Evolutionary conservation across 2,113 vertebrate species (phyloP).

Genomic region (Apteryx mantelli): DNA sequence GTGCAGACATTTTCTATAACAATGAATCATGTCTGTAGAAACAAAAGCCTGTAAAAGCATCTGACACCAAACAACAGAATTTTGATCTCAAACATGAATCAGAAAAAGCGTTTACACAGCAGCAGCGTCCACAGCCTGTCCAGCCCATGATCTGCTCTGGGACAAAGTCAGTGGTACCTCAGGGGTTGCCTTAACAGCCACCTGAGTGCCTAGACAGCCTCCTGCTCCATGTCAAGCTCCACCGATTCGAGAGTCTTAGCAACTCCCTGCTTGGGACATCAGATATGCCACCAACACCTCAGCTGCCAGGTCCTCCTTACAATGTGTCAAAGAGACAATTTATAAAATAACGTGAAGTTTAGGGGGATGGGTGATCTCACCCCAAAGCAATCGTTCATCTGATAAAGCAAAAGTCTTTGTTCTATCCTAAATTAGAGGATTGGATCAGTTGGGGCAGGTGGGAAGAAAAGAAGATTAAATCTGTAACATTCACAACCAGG

Average conservation of each 20-base stretch:
- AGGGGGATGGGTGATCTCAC: background rate
- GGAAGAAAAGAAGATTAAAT: background rate
- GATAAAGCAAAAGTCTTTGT: background rate
- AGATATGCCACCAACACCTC: background rate
- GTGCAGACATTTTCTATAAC: background rate
- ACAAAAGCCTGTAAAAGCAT: background rate
- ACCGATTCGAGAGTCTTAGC: background rate
- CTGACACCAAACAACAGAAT: background rate
- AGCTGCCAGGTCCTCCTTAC: background rate
- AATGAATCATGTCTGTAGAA: background rate
- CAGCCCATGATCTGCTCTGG: background rate
- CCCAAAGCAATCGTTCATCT: background rate
- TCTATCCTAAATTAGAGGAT: constrained; percentile 1
- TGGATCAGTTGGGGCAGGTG: background rate
- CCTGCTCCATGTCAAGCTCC: background rate
- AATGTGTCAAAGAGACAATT: background rate
- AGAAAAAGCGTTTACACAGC: background rate
- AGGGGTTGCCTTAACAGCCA: background rate
- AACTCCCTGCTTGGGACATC: rapidly evolving
- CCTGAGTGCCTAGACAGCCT: background rate
- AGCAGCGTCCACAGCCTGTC: background rate
- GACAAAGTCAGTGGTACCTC: background rate
- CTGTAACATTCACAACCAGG: background rate
- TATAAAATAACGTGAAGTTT: background rate
- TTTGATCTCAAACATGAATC: background rate